Evolutionary conservation across 2,888 invertebrate genomes (phyloP), one percentile per base, ranked within the genome.

Genomic region (Elgonia sp.): DNA sequence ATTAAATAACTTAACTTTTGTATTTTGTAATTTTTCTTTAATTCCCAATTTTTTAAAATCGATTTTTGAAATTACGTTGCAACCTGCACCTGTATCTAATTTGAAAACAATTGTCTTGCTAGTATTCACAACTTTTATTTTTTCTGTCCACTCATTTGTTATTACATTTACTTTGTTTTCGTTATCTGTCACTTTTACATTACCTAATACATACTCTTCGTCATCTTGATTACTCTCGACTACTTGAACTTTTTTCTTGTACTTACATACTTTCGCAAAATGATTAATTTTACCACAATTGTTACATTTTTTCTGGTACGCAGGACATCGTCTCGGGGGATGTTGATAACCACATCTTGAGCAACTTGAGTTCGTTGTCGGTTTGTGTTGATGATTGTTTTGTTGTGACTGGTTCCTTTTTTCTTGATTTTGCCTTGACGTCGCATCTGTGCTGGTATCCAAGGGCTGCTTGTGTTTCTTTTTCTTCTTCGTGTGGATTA

Each of bases 231-330:
- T 57, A 46, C 14, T 73, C 21, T 57, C 40, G 57, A 62, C 16
- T 14, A 57, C 29, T n/a, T 46, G 63, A 1, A 72, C 40, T 4
- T 20, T 73, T 20, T 69, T 75, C 20, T 62, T 81, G 18, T 18
- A 65, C 37, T 42, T 76, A 63, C 84, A 84, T 37, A 84, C 70
- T n/a, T 70, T 69, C 5, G 84, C 84, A 14, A 84, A 84, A 70
- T 76, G 76, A 16, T 77, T 77, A 4, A 16, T n/a, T 75, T 81
- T 79, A 16, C 40, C 73, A 73, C 90, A 90, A 0, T 14, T 63
- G 10, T 55, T 75, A 84, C 89, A 89, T 18, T 18, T n/a, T 46
- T 89, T 89, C 10, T 81, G n/a, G n/a, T n/a, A n/a, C n/a, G 89
- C 90, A 37, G 88, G 84, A 67, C 89, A 89, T 5, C 67, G 42